Evolutionary conservation across 2,888 invertebrate genomes (phyloP).

Genomic region (Periphyllus acericola): DNA sequence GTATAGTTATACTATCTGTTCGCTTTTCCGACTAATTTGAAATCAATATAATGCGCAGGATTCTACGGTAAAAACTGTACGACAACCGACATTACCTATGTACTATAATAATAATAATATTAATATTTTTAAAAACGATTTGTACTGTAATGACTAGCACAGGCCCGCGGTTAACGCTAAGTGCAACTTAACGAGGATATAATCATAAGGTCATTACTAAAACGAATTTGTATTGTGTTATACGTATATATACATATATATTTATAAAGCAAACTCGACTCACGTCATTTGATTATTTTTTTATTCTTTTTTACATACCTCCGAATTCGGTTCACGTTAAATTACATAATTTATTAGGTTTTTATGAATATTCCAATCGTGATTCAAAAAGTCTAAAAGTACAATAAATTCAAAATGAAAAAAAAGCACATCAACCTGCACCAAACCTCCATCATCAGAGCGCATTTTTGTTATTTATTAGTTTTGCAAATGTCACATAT

Average conservation of each 20-base stretch:
- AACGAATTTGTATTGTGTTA: not conserved
- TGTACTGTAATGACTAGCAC: not conserved
- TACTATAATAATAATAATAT: not conserved
- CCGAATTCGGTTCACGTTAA: not conserved
- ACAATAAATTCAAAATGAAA: not conserved
- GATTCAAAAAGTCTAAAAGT: not conserved
- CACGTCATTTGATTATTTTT: constrained; percentile 11
- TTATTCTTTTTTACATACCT: too few relatives aligned
- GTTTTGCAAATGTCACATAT: not conserved
- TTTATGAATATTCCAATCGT: not conserved
- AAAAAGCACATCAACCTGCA: not conserved
- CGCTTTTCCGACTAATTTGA: not conserved
- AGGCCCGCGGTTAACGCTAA: not conserved
- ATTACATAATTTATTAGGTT: not conserved
- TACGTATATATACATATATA: not conserved
- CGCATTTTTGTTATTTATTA: not conserved
- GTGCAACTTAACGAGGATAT: not conserved
- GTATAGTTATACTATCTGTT: too few relatives aligned
- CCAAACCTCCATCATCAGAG: not conserved
- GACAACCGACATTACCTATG: not conserved
- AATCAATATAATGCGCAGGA: not conserved
- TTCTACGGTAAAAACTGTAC: not conserved
- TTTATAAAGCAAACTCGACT: not conserved
- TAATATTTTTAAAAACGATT: not conserved
- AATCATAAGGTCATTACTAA: constrained; percentile 39